Percentiles rank a stretch among this genome's conserved stretches.
Evolutionary conservation across 2,797 vertebrate genomes (phyloP).

Genomic region (Cuniculus paca): DNA sequence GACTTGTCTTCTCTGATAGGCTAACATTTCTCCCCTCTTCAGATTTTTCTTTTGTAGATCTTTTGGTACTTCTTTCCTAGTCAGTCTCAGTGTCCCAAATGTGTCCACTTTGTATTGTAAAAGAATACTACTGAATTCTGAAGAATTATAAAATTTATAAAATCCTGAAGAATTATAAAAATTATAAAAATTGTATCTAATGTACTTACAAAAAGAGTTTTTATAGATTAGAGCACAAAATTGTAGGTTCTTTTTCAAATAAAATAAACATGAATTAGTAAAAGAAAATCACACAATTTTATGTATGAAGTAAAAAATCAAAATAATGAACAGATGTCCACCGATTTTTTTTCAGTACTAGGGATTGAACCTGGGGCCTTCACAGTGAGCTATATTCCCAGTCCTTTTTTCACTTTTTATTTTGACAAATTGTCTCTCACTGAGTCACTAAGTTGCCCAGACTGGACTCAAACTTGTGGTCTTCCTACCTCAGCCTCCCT

Average conservation of each 20-base stretch:
- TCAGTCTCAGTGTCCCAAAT: background rate
- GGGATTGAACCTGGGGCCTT: background rate
- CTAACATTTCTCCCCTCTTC: background rate
- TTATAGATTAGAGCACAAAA: background rate
- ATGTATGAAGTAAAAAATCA: background rate
- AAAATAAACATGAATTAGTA: background rate
- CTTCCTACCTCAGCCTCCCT: background rate
- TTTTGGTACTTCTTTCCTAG: background rate
- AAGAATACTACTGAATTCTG: background rate
- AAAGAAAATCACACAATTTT: background rate
- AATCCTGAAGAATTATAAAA: background rate
- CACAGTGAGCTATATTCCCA: background rate
- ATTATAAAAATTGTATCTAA: background rate
- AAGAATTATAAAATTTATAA: background rate
- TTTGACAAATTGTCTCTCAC: background rate
- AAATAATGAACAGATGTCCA: background rate
- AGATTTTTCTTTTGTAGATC: background rate
- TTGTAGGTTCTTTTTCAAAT: background rate
- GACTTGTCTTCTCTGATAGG: background rate
- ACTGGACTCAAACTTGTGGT: background rate
- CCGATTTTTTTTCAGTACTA: background rate
- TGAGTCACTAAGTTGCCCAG: background rate
- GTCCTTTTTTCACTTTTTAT: background rate
- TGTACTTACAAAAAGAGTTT: background rate
- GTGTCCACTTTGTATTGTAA: background rate